Evolutionary conservation across 2,113 vertebrate genomes (phyloP), one percentile per base, ranked within the genome.

Genomic region (Bubo blakistoni): DNA sequence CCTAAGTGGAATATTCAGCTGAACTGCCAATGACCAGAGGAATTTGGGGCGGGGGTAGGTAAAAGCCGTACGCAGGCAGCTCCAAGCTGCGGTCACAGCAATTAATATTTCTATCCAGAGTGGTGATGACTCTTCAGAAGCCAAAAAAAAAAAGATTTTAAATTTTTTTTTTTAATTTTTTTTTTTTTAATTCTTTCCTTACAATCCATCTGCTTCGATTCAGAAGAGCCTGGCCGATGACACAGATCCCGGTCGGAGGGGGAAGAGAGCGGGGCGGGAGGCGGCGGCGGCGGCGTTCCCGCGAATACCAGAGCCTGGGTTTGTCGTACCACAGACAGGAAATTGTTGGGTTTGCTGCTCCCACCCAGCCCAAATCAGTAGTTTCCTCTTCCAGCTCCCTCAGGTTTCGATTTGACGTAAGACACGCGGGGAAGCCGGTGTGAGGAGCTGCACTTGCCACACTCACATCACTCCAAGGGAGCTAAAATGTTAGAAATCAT

Each of bases 291-390:
- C 30, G 9, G 24, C 6, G 32, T 67, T 34, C 87, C 87, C 65
- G 34, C 20, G 9, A 69, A 61, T 77, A 57, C 92, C 76, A 90
- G 62, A 27, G 87, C 67, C n/a, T 22, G 80, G 78, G 57, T 89
- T 94, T 94, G 88, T 84, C n/a, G 7, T 73, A 96, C 95, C 96
- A 83, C 96, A 97, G 94, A 93, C 95, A 96, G 97, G 97, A 97
- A 98, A 95, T 96, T 89, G 93, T 91, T 94, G 94, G 89, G 94
- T 95, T 96, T 96, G 92, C 93, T 83, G 91, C 93, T 96, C 93
- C 93, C 90, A 95, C 92, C 97, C 94, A 92, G 74, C 94, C 92
- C 92, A 94, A 95, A 96, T 95, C 97, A 96, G 95, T 88, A 78
- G 95, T 92, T 97, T 97, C 97, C 97, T 97, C 94, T 96, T 91